Base-by-base conservation (phyloP, 2,113 vertebrate genomes). In the Drymodes brunneopygia region DNA sequence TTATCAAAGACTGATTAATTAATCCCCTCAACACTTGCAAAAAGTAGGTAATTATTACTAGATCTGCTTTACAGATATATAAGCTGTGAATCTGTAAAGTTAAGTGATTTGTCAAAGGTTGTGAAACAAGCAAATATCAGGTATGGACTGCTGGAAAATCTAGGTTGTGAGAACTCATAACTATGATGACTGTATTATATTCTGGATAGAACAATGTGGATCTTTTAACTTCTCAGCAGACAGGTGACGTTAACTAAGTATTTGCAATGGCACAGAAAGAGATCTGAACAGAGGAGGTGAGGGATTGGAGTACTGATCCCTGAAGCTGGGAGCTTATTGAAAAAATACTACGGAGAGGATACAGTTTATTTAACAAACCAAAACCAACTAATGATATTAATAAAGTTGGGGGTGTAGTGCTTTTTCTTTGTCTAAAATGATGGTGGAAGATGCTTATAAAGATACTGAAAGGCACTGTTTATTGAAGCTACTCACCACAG, bases 271-370 rank as follows among this genome's bases (percentile, higher is more conserved):
- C 45, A 81, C 87, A 74, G 15, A 44, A 84, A 58, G 73, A 92
- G 70, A 81, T 78, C 71, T 91, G 96, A 96, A 81, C 67, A 96
- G 83, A 96, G 62, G 70, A 94, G 45, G 69, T 86, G 81, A 86
- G 84, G 51, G 81, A 83, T 33, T 70, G 60, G 83, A 93, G 33
- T 81, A 71, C 75, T 86, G 51, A 80, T 96, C 86, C 81, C n/a
- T 44, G 42, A 35, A 81, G n/a, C 28, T 48, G 36, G 50, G 53
- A 89, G 5, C 7, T 42, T 67, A 64, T 10, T 56, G 23, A 77
- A 90, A 96, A 87, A 44, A 69, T 25, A 60, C 6, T 11, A 65
- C 15, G 0, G 2, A 85, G 22, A 67, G 7, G 65, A 70, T 28
- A 50, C 2, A 36, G 33, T 69, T 65, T 72, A 72, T 56, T 45